Evolutionary conservation across 2,113 vertebrate species (phyloP).

Genomic region (Esox niger): DNA sequence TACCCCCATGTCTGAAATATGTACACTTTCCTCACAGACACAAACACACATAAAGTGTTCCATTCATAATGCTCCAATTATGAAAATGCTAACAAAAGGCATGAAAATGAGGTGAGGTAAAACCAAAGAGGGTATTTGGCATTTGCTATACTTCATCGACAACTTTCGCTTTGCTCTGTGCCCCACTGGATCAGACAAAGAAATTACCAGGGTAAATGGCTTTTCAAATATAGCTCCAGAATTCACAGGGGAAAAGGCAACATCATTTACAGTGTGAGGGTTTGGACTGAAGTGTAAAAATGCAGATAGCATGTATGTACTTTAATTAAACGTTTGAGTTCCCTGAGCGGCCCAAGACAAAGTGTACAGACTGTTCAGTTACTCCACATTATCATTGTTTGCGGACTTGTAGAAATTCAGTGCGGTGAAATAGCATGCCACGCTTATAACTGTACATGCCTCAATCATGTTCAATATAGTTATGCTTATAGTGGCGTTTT

Average conservation of each 20-base stretch:
- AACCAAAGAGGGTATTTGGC: conserved; percentile 14
- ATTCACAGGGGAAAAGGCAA: neutral
- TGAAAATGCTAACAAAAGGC: neutral
- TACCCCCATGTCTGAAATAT: conserved; percentile 1
- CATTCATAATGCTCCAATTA: neutral
- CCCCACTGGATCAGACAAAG: neutral
- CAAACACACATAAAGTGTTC: conserved; percentile 1
- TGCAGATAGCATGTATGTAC: neutral
- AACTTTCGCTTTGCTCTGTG: neutral
- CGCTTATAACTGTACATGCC: conserved; percentile 49
- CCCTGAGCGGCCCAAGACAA: neutral
- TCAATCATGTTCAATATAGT: conserved; percentile 61
- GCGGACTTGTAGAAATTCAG: conserved; percentile 29
- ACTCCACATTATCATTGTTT: conserved; percentile 21
- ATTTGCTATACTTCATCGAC: neutral
- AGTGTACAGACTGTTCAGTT: neutral
- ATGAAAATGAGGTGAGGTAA: conserved; percentile 13
- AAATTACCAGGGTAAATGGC: conserved; percentile 14
- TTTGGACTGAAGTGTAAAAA: neutral
- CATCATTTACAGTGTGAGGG: neutral
- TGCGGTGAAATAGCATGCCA: conserved; percentile 16
- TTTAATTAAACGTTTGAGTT: neutral
- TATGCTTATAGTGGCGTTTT: no score
- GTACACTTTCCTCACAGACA: neutral
- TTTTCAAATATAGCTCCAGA: conserved; percentile 15